phyloP scores from a whole-genome alignment of 2,113 vertebrate genomes.

The Platycercus adscitus region DNA sequence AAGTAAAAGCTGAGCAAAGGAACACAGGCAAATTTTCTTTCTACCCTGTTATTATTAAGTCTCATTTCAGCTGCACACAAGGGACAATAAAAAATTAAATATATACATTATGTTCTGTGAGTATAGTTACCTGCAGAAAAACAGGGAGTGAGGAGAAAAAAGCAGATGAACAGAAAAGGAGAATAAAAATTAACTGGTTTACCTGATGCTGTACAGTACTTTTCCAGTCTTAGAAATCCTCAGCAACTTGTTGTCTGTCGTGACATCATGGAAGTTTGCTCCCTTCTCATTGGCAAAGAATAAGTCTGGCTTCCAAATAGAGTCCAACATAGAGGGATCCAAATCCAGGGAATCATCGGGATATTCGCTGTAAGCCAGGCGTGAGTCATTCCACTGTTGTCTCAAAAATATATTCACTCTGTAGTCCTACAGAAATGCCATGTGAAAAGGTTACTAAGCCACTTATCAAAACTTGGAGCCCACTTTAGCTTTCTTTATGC shows the following conservation, averaged over 20 bases:
- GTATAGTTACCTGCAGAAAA: neutral
- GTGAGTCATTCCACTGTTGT: conserved; percentile 98
- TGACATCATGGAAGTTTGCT: conserved; percentile 98
- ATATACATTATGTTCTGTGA: neutral
- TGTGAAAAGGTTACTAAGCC: conserved; percentile 58
- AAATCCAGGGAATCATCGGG: conserved; percentile 96
- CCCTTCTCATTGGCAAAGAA: conserved; percentile 99
- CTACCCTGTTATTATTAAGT: neutral
- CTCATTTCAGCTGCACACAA: neutral
- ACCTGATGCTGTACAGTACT: conserved; percentile 98
- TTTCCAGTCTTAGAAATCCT: conserved; percentile 97
- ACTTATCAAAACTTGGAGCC: neutral
- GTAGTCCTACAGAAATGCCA: conserved; percentile 92
- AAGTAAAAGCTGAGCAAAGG: neutral
- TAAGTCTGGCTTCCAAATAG: conserved; percentile 99
- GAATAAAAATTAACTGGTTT: neutral
- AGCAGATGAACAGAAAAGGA: neutral
- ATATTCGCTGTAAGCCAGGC: conserved; percentile 96
- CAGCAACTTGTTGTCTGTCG: conserved; percentile 97
- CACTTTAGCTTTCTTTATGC: neutral
- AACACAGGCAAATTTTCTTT: neutral
- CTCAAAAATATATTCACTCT: conserved; percentile 99
- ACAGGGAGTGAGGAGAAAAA: neutral
- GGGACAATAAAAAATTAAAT: neutral
- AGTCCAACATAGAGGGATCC: conserved; percentile 99